Conservation (phyloP, 2,113 vertebrate species). For the Mirza zaza region DNA sequence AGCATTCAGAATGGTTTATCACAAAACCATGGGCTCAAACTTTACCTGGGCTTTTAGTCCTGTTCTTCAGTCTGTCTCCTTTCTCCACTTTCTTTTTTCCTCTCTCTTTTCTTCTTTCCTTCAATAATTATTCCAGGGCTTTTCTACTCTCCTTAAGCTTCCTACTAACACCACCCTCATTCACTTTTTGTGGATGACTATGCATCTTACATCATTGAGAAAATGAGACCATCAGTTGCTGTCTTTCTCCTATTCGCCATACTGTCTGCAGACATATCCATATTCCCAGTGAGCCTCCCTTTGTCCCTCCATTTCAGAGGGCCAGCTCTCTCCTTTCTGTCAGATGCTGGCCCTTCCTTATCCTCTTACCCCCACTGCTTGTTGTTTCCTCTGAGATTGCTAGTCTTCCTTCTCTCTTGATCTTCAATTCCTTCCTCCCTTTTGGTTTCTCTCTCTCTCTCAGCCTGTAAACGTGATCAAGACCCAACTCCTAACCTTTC, state of each 20-base stretch:
- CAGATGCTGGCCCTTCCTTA: background rate
- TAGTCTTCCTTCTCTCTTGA: background rate
- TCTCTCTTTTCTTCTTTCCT: background rate
- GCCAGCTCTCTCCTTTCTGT: background rate
- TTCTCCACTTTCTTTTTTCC: background rate
- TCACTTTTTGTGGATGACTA: conserved; percentile 1
- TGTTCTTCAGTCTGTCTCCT: background rate
- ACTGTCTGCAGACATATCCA: too few species aligned
- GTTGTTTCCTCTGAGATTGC: background rate
- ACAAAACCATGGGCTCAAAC: background rate
- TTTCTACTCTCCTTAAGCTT: background rate
- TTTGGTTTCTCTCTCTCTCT: background rate
- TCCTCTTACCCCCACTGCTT: background rate
- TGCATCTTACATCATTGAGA: background rate
- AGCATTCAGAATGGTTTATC: background rate
- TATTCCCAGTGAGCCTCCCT: background rate
- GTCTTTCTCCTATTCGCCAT: background rate
- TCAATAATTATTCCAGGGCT: background rate
- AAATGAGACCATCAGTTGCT: background rate
- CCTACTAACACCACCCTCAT: background rate
- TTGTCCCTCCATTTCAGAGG: background rate
- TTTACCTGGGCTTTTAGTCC: background rate
- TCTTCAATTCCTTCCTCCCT: background rate
- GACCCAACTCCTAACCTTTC: background rate
- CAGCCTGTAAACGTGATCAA: background rate